Base-by-base conservation (phyloP, 2,797 vertebrate species). In the Acipenser oxyrinchus region DNA sequence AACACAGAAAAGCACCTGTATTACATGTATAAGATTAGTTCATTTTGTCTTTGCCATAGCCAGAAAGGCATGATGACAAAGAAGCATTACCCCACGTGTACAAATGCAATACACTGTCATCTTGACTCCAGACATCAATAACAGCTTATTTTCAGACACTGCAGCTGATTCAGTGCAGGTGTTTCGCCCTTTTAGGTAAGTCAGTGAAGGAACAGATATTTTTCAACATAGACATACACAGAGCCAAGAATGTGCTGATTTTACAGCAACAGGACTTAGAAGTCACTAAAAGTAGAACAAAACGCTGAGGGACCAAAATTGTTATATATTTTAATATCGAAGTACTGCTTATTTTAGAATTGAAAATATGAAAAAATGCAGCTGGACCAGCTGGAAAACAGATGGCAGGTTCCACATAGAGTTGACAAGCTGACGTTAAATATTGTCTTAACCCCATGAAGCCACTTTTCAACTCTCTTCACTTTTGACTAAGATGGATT, bases 121-220 rank as follows among this genome's bases (percentile, higher is more conserved):
- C 8, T 60, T 62, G 15, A 55, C 18, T 62, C 6, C 10, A 62
- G 18, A n/a, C 60, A 23, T 62, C 18, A 62, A 62, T 62, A 62
- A 8, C 60, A 6, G 15, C 2, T n/a, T n/a, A 53, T 12, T 53
- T 9, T 9, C 8, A 53, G 52, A 53, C 8, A 12, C 0, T 53
- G 51, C 51, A 10, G 9, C 11, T 12, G 13, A 58, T 11, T 58
- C 55, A 10, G 10, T 6, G 55, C 55, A 58, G 12, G 12, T 58
- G 55, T 53, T 53, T 58, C 55, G 8, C 7, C 7, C 55, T n/a
- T 58, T 11, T 7, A 58, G 55, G 12, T 58, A 58, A 58, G 4
- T 58, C 55, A n/a, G 55, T 13, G 55, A 13, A 11, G 15, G 10
- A 7, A 11, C 12, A n/a, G 55, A n/a, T 11, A 58, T 58, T 37